A percentile compares a stretch with the other conserved stretches of the same genome.
Conservation (phyloP, 2,888 invertebrate genomes). For the Drosophila melanosoma region DNA sequence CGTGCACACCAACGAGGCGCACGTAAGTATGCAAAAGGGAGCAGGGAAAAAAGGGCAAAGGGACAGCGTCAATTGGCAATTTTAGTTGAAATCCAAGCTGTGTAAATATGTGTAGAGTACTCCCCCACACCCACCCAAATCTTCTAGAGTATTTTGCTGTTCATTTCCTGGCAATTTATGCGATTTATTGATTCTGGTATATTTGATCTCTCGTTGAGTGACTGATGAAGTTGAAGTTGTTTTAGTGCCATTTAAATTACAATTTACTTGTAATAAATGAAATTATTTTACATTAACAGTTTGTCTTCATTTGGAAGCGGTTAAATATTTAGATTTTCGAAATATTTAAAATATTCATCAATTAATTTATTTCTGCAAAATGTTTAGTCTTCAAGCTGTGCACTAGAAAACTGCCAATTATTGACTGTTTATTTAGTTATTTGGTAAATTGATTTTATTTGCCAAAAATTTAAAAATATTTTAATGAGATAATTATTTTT, state of each 20-base stretch:
- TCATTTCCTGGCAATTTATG: slow-evolving; percentile 5
- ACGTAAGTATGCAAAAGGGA: slow-evolving; percentile 81
- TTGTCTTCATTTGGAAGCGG: not conserved
- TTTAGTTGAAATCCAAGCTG: slow-evolving; percentile 11
- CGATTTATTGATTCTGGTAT: slow-evolving; percentile 4
- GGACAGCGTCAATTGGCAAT: slow-evolving; percentile 7
- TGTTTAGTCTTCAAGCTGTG: not conserved
- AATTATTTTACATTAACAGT: not conserved
- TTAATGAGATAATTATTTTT: not conserved
- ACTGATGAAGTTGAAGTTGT: not conserved
- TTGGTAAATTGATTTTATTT: not conserved
- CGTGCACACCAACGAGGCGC: slow-evolving; percentile 85
- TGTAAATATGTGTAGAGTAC: slow-evolving; percentile 14
- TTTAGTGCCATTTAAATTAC: not conserved
- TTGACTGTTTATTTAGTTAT: not conserved
- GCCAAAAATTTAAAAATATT: too few relatives aligned
- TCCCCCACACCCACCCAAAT: not conserved
- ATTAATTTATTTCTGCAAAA: not conserved
- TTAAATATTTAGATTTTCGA: not conserved
- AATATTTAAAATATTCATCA: not conserved
- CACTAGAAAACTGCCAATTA: not conserved
- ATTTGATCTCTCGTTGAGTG: slow-evolving; percentile 4
- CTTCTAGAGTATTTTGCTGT: not conserved
- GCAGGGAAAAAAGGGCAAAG: not conserved
- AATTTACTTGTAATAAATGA: not conserved